Evolutionary conservation across 2,888 invertebrate genomes (phyloP).

Genomic region (Tiphia femorata): DNA sequence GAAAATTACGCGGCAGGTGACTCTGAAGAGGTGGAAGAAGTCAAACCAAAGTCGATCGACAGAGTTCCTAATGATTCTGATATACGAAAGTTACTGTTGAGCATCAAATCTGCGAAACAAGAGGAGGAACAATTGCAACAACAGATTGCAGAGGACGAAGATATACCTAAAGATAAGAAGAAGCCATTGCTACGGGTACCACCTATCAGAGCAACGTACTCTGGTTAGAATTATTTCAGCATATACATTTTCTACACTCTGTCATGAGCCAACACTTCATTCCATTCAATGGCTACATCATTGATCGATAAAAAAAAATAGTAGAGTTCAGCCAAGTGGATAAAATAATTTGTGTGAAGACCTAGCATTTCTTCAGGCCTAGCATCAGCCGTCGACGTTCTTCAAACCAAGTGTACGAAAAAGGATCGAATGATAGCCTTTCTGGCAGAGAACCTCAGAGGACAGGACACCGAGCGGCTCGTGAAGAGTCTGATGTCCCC

Average conservation of each 20-base stretch:
- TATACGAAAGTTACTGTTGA: slow-evolving; percentile 19
- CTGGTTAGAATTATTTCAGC: slow-evolving; percentile 30
- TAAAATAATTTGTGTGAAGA: background rate
- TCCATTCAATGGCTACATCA: background rate
- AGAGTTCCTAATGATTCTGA: no score
- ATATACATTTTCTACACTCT: background rate
- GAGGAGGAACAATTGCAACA: slow-evolving; percentile 30
- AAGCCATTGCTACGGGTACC: slow-evolving; percentile 5
- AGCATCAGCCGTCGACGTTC: slow-evolving; percentile 25
- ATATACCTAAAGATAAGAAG: slow-evolving; percentile 2
- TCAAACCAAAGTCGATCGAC: no score
- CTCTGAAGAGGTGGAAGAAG: no score
- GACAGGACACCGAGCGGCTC: slow-evolving; percentile 28
- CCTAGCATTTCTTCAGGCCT: slow-evolving; percentile 24
- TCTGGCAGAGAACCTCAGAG: slow-evolving; percentile 33
- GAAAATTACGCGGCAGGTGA: no score
- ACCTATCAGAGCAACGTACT: slow-evolving; percentile 26
- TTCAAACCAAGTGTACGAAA: slow-evolving; percentile 35
- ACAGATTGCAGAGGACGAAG: background rate
- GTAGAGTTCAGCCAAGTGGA: background rate
- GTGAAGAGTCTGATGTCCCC: slow-evolving; percentile 28
- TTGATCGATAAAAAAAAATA: slow-evolving; percentile 2
- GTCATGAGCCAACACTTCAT: background rate
- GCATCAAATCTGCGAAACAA: slow-evolving; percentile 20
- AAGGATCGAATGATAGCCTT: slow-evolving; percentile 40